A percentile compares a stretch with the other conserved stretches of the same genome.
phyloP scores from a whole-genome alignment of 1,140 invertebrate genomes.

The Pinna nobilis region DNA sequence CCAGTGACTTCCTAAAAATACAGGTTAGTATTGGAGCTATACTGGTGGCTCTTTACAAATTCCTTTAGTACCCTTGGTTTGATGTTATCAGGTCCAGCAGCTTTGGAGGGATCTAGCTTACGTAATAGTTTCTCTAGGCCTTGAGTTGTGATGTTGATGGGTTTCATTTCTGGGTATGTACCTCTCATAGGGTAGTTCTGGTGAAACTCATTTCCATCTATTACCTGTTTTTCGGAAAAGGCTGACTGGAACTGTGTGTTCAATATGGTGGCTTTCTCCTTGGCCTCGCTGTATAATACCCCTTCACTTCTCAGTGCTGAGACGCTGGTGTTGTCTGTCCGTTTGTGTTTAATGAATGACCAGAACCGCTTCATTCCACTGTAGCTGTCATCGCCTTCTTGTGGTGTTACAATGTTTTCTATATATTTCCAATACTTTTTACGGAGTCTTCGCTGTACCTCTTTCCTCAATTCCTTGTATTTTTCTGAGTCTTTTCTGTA shows the following conservation, averaged over 20 bases:
- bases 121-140: slow-evolving; percentile 13
- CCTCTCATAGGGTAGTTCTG: background rate
- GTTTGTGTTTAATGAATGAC: slow-evolving; percentile 20
- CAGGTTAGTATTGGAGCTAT: slow-evolving; percentile 31
- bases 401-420: background rate
- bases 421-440: background rate
- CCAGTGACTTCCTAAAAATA: slow-evolving; percentile 15
- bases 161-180: no score
- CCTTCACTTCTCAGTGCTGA: slow-evolving; percentile 16
- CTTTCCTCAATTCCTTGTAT: background rate
- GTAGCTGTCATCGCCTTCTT: no score
- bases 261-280: slow-evolving; percentile 17
- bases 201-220: background rate
- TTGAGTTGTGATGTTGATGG: no score
- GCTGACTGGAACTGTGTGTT: slow-evolving; percentile 25
- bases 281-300: background rate
- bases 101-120: slow-evolving; percentile 15
- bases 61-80: slow-evolving; percentile 29
- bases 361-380: no score
- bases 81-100: slow-evolving; percentile 36
- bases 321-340: background rate
- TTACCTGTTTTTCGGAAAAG: slow-evolving; percentile 8
- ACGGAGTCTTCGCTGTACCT: background rate
- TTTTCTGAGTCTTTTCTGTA: background rate
- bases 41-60: no score